Conservation (phyloP, 2,797 vertebrate genomes). For the Pseudomugil gertrudae region DNA sequence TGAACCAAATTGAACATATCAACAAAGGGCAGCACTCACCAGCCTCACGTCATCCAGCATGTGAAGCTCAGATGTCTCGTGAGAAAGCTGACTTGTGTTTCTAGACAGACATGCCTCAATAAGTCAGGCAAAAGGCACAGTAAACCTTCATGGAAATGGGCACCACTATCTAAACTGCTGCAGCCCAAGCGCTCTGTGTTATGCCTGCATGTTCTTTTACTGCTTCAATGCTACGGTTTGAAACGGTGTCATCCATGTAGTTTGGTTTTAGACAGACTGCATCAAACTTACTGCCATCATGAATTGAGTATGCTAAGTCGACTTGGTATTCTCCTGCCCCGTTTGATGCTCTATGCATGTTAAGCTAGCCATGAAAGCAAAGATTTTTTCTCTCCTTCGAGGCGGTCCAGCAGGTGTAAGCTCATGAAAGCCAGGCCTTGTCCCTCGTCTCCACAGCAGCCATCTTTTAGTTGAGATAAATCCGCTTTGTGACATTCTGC, state of each 20-base stretch:
- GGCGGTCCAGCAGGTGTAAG: constrained; percentile 80
- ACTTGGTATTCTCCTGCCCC: constrained; percentile 10
- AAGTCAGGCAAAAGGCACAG: constrained; percentile 78
- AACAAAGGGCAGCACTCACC: constrained; percentile 61
- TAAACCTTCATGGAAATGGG: constrained; percentile 70
- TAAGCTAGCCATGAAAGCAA: constrained; percentile 62
- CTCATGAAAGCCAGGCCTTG: constrained; percentile 83
- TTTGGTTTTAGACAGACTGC: constrained; percentile 30
- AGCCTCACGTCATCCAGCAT: constrained; percentile 67
- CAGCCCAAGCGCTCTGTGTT: constrained; percentile 64
- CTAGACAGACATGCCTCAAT: constrained; percentile 75
- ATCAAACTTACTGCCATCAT: constrained; percentile 33
- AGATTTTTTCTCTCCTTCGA: constrained; percentile 24
- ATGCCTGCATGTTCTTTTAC: constrained; percentile 60
- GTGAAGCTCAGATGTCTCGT: constrained; percentile 63
- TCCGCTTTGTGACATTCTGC: constrained; percentile 71
- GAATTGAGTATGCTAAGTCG: constrained; percentile 23
- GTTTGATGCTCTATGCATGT: constrained; percentile 69
- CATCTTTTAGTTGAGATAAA: constrained; percentile 70
- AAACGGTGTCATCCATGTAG: constrained; percentile 33
- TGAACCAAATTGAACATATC: constrained; percentile 79
- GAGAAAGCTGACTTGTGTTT: constrained; percentile 77
- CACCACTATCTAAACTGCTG: constrained; percentile 75
- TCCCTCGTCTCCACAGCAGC: constrained; percentile 63
- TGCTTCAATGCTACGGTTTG: constrained; percentile 34